Evolutionary conservation across 1,140 invertebrate species (phyloP).

Genomic region (Anastrepha ludens): DNA sequence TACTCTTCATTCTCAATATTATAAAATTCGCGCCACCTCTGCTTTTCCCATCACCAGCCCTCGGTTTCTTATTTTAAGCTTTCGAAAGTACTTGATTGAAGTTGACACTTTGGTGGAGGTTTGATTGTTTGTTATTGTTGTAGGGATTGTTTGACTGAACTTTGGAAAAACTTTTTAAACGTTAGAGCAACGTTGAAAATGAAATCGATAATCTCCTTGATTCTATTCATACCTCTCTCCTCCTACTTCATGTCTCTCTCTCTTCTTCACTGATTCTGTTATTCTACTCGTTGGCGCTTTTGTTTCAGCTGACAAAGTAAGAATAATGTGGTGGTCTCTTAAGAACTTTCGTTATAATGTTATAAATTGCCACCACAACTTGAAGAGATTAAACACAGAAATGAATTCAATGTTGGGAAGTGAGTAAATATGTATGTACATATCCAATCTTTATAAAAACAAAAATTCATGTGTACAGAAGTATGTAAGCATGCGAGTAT

Average conservation of each 20-base stretch:
- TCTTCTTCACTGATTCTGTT: background rate
- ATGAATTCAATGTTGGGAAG: slow-evolving; percentile 35
- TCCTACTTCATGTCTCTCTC: background rate
- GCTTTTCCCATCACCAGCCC: background rate
- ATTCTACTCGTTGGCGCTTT: slow-evolving; percentile 26
- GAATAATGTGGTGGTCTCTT: slow-evolving; percentile 39
- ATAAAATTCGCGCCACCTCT: no score
- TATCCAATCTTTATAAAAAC: background rate
- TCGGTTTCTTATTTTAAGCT: background rate
- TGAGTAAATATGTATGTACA: background rate
- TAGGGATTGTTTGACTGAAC: slow-evolving; percentile 17
- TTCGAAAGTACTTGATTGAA: slow-evolving; percentile 50
- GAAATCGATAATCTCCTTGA: slow-evolving; percentile 42
- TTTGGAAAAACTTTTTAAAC: slow-evolving; percentile 40
- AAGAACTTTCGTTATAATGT: slow-evolving; percentile 38
- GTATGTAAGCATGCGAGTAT: background rate
- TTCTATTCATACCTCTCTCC: background rate
- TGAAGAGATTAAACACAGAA: slow-evolving; percentile 48
- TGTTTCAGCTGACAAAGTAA: slow-evolving; percentile 39
- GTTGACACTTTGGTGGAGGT: slow-evolving; percentile 46
- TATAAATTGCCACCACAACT: slow-evolving; percentile 48
- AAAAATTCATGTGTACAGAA: background rate
- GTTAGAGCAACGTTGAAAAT: slow-evolving; percentile 26
- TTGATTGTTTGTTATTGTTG: slow-evolving; percentile 42
- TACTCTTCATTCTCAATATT: background rate